Conservation (phyloP, 2,797 vertebrate species). For the Orientallactaga sibirica region DNA sequence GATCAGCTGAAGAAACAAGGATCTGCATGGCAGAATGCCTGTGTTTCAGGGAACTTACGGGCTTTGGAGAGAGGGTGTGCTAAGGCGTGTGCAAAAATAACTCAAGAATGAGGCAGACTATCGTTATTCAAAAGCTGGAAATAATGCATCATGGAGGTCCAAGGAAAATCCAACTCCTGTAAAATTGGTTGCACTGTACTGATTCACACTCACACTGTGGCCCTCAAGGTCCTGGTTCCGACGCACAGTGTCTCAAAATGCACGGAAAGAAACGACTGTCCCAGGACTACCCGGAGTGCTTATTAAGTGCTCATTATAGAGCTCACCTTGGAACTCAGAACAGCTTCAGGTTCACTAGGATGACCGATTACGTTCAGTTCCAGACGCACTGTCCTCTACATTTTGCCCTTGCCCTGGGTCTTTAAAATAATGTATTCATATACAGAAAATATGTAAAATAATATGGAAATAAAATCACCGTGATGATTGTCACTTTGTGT, state of each 20-base stretch:
- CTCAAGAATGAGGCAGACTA: background rate
- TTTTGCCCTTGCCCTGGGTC: background rate
- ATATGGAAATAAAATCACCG: background rate
- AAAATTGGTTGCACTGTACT: background rate
- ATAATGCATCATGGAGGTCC: background rate
- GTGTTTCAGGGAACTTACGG: background rate
- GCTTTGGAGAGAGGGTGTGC: background rate
- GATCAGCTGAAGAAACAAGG: background rate
- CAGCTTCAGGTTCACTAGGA: conserved; percentile 5
- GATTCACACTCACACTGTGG: background rate
- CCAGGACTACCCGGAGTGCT: background rate
- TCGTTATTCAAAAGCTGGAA: background rate
- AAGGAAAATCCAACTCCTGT: background rate
- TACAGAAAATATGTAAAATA: background rate
- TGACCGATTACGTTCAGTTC: background rate
- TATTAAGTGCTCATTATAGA: background rate
- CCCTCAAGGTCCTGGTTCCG: background rate
- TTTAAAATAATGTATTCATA: background rate
- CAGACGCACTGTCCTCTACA: background rate
- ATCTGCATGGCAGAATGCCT: background rate
- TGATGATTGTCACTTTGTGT: background rate
- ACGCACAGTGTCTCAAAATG: background rate
- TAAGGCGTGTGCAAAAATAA: background rate
- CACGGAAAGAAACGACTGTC: background rate
- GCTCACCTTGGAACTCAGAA: background rate